These are phyloP conservation scores for Petaurus breviceps DNA, from an alignment of 2,113 vertebrate genomes.

Conservation along the genomic window DNA sequence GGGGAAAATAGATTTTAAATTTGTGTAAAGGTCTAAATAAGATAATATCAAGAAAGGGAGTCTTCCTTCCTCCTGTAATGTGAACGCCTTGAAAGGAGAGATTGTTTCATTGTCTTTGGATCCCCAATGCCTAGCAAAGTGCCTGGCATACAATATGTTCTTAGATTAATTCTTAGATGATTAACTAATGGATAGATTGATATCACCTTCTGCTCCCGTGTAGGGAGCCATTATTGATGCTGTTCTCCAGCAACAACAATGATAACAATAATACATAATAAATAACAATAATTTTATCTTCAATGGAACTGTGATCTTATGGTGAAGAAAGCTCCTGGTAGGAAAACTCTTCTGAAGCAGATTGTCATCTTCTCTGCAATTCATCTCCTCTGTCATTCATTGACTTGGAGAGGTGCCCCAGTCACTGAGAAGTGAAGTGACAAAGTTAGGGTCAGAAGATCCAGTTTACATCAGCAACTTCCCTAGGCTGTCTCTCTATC, in stretches of 20 bases:
- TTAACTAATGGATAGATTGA: not conserved
- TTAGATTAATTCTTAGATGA: not conserved
- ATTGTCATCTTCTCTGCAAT: not conserved
- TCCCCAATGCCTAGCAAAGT: not conserved
- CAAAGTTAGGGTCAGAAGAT: not conserved
- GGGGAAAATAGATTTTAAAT: not conserved
- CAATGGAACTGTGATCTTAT: not conserved
- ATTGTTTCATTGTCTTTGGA: not conserved
- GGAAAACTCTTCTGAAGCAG: not conserved
- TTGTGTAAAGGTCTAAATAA: not conserved
- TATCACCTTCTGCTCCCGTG: not conserved
- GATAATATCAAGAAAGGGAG: not conserved
- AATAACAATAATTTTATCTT: not conserved
- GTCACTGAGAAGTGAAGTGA: not conserved
- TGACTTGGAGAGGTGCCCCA: not conserved
- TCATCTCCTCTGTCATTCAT: not conserved
- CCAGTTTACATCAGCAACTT: not conserved
- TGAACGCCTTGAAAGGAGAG: not conserved
- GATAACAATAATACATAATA: not conserved
- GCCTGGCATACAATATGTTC: not conserved
- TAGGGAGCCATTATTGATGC: not conserved
- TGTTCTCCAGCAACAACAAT: not conserved
- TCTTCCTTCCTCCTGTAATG: not conserved
- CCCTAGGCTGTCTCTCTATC: not conserved
- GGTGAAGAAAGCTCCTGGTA: not conserved